These are phyloP conservation scores for Pteromalus puparum DNA, from an alignment of 1,140 invertebrate genomes.

Conservation along the genomic window DNA sequence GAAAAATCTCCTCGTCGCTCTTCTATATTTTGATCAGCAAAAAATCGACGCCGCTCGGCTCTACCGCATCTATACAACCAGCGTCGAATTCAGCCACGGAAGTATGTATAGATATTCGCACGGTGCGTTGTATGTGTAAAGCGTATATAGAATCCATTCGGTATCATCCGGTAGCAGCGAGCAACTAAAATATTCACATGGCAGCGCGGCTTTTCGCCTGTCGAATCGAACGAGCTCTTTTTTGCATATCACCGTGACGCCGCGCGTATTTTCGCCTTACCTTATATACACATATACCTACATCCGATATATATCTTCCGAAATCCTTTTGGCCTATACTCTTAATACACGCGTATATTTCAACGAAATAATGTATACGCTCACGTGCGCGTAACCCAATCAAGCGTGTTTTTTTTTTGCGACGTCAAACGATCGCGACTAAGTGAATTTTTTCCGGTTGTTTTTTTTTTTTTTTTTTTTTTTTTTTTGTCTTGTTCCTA, in stretches of 20 bases:
- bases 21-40: background rate
- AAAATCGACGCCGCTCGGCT: background rate
- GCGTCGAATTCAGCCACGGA: background rate
- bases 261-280: slow-evolving; percentile 24
- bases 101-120: background rate
- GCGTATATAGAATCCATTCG: background rate
- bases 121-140: too few relatives aligned
- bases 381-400: background rate
- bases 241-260: slow-evolving; percentile 18
- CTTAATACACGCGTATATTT: background rate
- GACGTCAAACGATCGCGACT: too few relatives aligned
- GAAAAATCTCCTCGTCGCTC: background rate
- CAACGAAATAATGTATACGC: background rate
- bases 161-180: background rate
- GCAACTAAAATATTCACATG: slow-evolving; percentile 38
- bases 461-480: too few relatives aligned
- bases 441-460: background rate
- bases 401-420: background rate
- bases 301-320: background rate
- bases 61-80: background rate
- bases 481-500: too few relatives aligned
- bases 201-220: background rate
- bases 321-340: slow-evolving; percentile 1
- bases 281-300: background rate
- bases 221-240: slow-evolving; percentile 8